phyloP scores from a whole-genome alignment of 2,888 invertebrate species.

The Laothoe populi region DNA sequence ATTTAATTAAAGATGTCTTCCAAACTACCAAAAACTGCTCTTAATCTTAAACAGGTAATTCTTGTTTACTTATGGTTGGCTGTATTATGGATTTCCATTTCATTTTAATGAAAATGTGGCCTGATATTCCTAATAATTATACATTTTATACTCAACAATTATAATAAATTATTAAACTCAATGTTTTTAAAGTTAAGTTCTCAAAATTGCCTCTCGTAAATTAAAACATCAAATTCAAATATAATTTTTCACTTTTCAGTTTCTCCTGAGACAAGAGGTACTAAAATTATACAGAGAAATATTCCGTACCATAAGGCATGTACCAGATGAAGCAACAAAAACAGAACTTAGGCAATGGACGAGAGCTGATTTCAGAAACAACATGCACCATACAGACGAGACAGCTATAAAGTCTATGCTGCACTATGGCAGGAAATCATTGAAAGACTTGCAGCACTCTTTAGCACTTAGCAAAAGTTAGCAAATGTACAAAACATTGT shows the following conservation, averaged over 20 bases:
- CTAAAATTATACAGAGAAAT: conserved; percentile 90
- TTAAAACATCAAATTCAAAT: too few species aligned
- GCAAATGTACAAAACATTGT: neutral
- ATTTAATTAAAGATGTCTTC: conserved; percentile 51
- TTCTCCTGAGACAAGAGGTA: conserved; percentile 91
- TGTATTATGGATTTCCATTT: neutral
- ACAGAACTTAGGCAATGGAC: conserved; percentile 90
- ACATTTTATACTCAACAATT: too few species aligned
- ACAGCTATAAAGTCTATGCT: conserved; percentile 88
- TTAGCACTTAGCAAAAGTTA: conserved; percentile 84
- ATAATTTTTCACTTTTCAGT: conserved; percentile 81
- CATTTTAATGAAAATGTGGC: neutral
- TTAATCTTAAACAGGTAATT: conserved; percentile 86
- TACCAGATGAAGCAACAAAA: conserved; percentile 87
- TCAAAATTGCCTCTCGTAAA: too few species aligned
- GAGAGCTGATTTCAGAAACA: conserved; percentile 88
- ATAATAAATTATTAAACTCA: too few species aligned
- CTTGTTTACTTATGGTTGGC: too few species aligned
- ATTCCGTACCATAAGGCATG: conserved; percentile 87
- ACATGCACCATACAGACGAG: conserved; percentile 89
- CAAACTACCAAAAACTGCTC: conserved; percentile 75
- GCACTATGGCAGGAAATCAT: conserved; percentile 88
- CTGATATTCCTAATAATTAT: too few species aligned
- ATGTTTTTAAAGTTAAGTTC: too few species aligned
- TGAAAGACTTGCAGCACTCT: conserved; percentile 88